Evolutionary conservation across 2,113 vertebrate genomes (phyloP), one percentile per base, ranked within the genome.

Genomic region (Cacatua alba): DNA sequence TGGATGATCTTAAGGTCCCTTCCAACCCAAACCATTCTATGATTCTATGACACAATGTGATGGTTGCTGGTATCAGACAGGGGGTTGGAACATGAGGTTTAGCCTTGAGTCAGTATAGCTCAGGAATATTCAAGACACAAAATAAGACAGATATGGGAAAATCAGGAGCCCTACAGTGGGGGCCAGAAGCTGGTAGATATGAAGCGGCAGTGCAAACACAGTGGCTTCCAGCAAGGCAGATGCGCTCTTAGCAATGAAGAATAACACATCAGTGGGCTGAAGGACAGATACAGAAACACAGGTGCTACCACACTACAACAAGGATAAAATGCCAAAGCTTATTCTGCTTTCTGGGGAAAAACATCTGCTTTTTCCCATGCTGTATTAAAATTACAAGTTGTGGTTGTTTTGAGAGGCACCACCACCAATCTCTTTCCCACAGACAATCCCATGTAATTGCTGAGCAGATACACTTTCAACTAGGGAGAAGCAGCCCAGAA

Each of bases 81-180:
- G 9, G 25, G 21, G 2, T 10, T 84, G 48, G 35, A 44, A 65
- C 16, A 10, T 35, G n/a, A 81, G 35, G 33, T 23, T 55, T 37
- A 89, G 16, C 44, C 33, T 55, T 0, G 0, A 64, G 35, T 44
- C n/a, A 18, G 0, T n/a, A 18, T 2, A 59, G 8, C 24, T 82
- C 52, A 71, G 70, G 70, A 87, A 69, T 68, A 82, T 88, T 48
- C 29, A 68, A 69, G 65, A 55, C 16, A 76, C 3, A 7, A 59
- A 85, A 35, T 15, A 86, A 67, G 31, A 3, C 41, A 59, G 39
- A 82, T 48, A 39, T 10, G 20, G 53, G 53, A 37, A 87, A 85
- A 87, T 19, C 21, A 69, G 70, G 37, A 82, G 63, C 28, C 24
- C 67, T 37, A 41, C 29, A 62, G 52, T 4, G n/a, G 55, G 51